Conservation (phyloP, 2,888 invertebrate species). For the Aphidoletes aphidimyza region DNA sequence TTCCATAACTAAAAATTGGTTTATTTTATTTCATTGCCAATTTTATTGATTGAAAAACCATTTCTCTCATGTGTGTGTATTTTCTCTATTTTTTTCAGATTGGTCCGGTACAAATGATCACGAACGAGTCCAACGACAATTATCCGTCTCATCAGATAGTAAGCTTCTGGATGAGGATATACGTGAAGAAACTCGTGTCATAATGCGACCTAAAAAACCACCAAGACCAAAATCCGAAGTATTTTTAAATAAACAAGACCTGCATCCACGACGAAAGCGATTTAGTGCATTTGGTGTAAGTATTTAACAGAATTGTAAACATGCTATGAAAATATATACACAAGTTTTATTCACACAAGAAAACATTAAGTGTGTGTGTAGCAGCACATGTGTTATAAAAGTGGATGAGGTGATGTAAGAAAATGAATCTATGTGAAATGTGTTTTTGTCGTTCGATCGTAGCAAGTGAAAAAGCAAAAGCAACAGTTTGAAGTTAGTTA, state of each 20-base stretch:
- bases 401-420: too few relatives aligned
- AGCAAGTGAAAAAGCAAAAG: too few relatives aligned
- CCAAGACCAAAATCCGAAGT: constrained; percentile 97
- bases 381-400: too few relatives aligned
- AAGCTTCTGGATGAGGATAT: constrained; percentile 91
- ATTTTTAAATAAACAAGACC: constrained; percentile 81
- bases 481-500: too few relatives aligned
- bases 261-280: constrained; percentile 85
- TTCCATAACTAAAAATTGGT: too few relatives aligned
- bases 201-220: constrained; percentile 89
- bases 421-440: too few relatives aligned
- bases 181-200: constrained; percentile 87
- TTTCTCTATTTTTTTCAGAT: constrained; percentile 69
- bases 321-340: too few relatives aligned
- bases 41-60: neutral
- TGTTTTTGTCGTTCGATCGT: too few relatives aligned
- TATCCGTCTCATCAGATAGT: constrained; percentile 92
- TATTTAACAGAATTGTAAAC: constrained; percentile 59
- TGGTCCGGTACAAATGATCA: constrained; percentile 82
- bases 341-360: too few relatives aligned
- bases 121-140: constrained; percentile 87
- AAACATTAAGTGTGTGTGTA: too few relatives aligned
- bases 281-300: constrained; percentile 97
- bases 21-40: neutral
- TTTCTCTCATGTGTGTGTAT: neutral